Evolutionary conservation across 2,797 vertebrate genomes (phyloP).

Genomic region (Coranthus polyacanthus): DNA sequence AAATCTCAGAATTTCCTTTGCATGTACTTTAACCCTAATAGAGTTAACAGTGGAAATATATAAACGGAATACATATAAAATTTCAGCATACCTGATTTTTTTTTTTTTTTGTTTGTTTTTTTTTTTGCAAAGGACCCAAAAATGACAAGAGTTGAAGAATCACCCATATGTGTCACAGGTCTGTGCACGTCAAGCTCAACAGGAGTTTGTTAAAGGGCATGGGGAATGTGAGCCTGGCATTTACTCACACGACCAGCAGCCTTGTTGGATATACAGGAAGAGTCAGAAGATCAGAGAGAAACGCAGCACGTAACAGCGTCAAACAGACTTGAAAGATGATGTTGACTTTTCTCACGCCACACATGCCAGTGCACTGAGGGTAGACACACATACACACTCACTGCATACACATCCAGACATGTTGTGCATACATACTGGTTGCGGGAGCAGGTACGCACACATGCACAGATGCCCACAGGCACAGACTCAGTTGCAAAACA

Average conservation of each 20-base stretch:
- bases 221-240: constrained; percentile 59
- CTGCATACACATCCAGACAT: constrained; percentile 22
- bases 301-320: constrained; percentile 32
- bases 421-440: constrained; percentile 9
- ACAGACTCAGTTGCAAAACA: constrained; percentile 30
- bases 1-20: too few species aligned
- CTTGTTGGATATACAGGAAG: constrained; percentile 53
- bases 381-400: constrained; percentile 24
- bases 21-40: too few species aligned
- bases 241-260: constrained; percentile 61
- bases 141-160: constrained; percentile 25
- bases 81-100: constrained; percentile 6
- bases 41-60: too few species aligned
- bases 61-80: background rate
- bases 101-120: constrained; percentile 16
- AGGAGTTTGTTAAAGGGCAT: constrained; percentile 66
- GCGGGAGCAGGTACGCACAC: constrained; percentile 4
- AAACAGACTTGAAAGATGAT: constrained; percentile 71
- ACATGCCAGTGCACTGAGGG: constrained; percentile 13
- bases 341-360: constrained; percentile 68
- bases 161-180: constrained; percentile 34
- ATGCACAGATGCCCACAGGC: constrained; percentile 22
- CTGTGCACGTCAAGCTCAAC: constrained; percentile 14
- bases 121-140: constrained; percentile 14
- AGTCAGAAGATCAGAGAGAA: constrained; percentile 59